phyloP scores from a whole-genome alignment of 2,888 invertebrate genomes.

The Xestoiulus laeticollis region DNA sequence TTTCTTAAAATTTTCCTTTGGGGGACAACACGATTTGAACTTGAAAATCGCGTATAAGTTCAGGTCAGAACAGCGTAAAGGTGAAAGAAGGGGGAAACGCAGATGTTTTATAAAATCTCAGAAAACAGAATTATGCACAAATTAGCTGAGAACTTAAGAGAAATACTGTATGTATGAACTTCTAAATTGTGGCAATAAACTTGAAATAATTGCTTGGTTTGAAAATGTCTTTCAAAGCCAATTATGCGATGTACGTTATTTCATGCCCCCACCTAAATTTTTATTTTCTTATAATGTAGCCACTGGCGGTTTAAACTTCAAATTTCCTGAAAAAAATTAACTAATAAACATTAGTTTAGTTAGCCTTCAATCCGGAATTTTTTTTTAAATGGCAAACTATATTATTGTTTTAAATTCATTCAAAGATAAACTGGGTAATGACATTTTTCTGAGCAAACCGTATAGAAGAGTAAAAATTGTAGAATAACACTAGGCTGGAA shows the following conservation, averaged over 20 bases:
- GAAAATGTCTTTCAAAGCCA: neutral
- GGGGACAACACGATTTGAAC: conserved; percentile 29
- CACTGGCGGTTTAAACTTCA: neutral
- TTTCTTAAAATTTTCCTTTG: neutral
- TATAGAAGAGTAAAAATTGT: no score
- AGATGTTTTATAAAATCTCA: neutral
- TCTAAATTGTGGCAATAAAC: neutral
- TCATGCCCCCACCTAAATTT: neutral
- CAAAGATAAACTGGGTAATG: no score
- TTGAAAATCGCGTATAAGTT: neutral
- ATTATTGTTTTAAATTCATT: no score
- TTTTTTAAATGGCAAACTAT: neutral
- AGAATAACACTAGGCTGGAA: no score
- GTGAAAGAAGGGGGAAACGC: neutral
- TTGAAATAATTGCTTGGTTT: neutral
- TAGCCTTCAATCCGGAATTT: neutral
- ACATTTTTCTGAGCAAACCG: no score
- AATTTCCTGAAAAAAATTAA: neutral
- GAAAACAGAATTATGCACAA: neutral
- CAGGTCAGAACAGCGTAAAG: conserved; percentile 14
- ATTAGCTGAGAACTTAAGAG: neutral
- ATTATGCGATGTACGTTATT: neutral
- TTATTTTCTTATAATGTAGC: neutral
- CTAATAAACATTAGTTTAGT: neutral
- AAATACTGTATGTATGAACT: neutral